A percentile compares a stretch with the other conserved stretches of the same genome.
These are phyloP conservation scores for Diprion similis DNA, from an alignment of 1,140 invertebrate genomes.

Conservation along the genomic window DNA sequence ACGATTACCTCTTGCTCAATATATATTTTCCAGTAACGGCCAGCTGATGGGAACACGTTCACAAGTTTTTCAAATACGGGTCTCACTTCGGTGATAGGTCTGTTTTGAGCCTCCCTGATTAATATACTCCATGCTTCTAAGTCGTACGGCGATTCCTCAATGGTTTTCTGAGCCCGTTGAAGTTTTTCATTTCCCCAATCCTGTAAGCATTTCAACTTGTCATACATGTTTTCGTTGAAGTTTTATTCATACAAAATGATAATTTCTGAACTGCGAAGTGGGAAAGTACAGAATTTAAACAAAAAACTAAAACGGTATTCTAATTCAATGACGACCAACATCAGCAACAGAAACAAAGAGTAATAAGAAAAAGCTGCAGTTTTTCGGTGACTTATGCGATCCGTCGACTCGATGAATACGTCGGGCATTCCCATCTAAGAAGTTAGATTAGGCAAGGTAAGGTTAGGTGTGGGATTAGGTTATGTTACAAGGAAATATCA, in stretches of 20 bases:
- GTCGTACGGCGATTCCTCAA: conserved; percentile 88
- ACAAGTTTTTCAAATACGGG: conserved; percentile 94
- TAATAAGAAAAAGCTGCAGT: conserved; percentile 1
- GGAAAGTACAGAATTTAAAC: conserved; percentile 4
- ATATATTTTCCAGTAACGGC: conserved; percentile 98
- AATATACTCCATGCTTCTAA: conserved; percentile 97
- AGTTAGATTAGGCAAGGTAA: neutral
- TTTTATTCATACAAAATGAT: neutral
- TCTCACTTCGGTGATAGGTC: conserved; percentile 90
- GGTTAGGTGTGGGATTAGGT: conserved; percentile 27
- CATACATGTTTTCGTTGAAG: neutral
- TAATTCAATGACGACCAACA: neutral
- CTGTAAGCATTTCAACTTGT: conserved; percentile 55
- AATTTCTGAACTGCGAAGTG: no score
- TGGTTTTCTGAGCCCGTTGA: conserved; percentile 78
- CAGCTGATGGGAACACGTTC: conserved; percentile 92
- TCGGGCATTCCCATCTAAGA: neutral
- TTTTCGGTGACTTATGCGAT: no score
- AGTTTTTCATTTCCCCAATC: conserved; percentile 88
- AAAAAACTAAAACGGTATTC: neutral
- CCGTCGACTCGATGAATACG: no score
- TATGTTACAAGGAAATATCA: conserved; percentile 8
- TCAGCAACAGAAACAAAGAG: neutral
- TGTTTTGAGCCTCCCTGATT: conserved; percentile 89
- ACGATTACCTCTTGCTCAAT: conserved; percentile 95